Conservation (phyloP, 2,888 invertebrate genomes). For the Coleophora deauratella region DNA sequence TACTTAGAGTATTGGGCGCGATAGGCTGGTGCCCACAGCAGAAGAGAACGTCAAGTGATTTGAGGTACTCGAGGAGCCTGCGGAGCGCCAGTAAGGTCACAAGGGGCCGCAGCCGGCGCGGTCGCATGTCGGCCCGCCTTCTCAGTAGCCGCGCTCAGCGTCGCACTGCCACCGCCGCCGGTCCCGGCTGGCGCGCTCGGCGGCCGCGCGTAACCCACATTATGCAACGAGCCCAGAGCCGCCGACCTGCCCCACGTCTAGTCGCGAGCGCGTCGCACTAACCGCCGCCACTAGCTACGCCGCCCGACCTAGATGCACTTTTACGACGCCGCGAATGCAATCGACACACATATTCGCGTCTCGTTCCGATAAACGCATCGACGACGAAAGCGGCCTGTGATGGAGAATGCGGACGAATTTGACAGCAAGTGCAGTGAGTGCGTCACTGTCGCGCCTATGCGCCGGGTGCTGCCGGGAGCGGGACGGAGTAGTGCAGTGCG, state of each 20-base stretch:
- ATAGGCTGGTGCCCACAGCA: slow-evolving; percentile 18
- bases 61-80: slow-evolving; percentile 57
- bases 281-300: slow-evolving; percentile 55
- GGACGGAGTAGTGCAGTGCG: slow-evolving; percentile 53
- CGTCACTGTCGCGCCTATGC: slow-evolving; percentile 63
- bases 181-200: slow-evolving; percentile 31
- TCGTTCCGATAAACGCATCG: slow-evolving; percentile 74
- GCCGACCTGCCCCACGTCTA: slow-evolving; percentile 71
- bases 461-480: slow-evolving; percentile 49
- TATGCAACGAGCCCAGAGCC: slow-evolving; percentile 57
- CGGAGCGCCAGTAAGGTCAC: slow-evolving; percentile 53
- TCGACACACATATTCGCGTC: slow-evolving; percentile 73
- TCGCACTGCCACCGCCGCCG: slow-evolving; percentile 5
- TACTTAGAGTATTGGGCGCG: slow-evolving; percentile 4
- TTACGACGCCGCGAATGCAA: slow-evolving; percentile 68
- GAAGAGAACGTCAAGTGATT: slow-evolving; percentile 44
- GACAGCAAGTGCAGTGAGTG: slow-evolving; percentile 67
- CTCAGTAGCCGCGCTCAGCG: slow-evolving; percentile 11
- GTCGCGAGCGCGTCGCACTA: slow-evolving; percentile 58
- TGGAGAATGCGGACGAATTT: slow-evolving; percentile 71
- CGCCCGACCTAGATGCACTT: slow-evolving; percentile 73
- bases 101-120: slow-evolving; percentile 39
- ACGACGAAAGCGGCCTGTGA: slow-evolving; percentile 72
- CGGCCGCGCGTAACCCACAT: slow-evolving; percentile 49
- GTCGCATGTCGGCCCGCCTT: slow-evolving; percentile 26